phyloP scores from a whole-genome alignment of 2,888 invertebrate genomes.

The Nomada ferruginata region DNA sequence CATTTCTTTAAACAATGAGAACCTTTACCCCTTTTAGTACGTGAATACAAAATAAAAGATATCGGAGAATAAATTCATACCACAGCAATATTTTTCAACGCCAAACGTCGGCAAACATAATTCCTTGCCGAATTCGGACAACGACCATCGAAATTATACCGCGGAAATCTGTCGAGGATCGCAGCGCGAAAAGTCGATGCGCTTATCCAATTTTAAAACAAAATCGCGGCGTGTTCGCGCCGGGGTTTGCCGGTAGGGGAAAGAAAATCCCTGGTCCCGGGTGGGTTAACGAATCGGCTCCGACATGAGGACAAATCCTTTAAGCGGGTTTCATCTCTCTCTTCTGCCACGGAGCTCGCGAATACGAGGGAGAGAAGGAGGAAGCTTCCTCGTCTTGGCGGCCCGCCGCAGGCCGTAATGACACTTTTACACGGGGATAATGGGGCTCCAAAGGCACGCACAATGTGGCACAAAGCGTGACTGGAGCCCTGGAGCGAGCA shows the following conservation, averaged over 20 bases:
- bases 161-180: conserved; percentile 7
- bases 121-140: not conserved
- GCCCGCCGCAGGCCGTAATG: conserved; percentile 69
- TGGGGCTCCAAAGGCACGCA: conserved; percentile 78
- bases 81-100: too few species aligned
- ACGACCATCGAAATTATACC: not conserved
- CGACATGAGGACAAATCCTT: conserved; percentile 60
- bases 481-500: conserved; percentile 75
- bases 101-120: not conserved
- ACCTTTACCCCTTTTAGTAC: too few species aligned
- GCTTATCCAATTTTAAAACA: conserved; percentile 53
- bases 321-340: conserved; percentile 67
- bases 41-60: too few species aligned
- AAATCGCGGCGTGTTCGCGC: conserved; percentile 25
- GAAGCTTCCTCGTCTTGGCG: conserved; percentile 40
- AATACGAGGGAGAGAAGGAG: not conserved
- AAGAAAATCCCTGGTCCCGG: conserved; percentile 52
- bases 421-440: conserved; percentile 79
- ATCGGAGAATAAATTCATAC: too few species aligned
- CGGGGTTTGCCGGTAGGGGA: conserved; percentile 2
- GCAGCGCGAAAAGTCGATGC: conserved; percentile 40
- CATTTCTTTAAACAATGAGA: too few species aligned
- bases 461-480: conserved; percentile 78
- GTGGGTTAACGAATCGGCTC: conserved; percentile 57
- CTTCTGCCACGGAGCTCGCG: conserved; percentile 14